A percentile compares a stretch with the other conserved stretches of the same genome.
phyloP scores from a whole-genome alignment of 2,888 invertebrate genomes.

The Dolomedes plantarius region DNA sequence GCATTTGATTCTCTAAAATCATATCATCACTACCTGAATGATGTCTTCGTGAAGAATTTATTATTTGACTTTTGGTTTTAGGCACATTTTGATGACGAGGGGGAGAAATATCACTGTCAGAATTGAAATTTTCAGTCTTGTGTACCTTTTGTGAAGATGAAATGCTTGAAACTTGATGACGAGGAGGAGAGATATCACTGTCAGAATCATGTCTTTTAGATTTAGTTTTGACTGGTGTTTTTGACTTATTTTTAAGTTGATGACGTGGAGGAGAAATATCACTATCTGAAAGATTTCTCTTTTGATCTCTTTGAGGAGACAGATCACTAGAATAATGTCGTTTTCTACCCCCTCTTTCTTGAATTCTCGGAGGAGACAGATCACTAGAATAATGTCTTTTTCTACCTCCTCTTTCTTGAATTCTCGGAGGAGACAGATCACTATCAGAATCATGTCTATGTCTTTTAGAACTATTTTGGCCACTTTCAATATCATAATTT shows the following conservation, averaged over 20 bases:
- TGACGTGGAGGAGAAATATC: conserved; percentile 47
- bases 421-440: conserved; percentile 40
- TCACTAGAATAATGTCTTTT: too few species aligned
- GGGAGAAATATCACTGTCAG: conserved; percentile 75
- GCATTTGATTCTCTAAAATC: too few species aligned
- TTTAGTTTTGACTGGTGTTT: too few species aligned
- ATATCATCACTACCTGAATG: conserved; percentile 75
- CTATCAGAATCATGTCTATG: conserved; percentile 74
- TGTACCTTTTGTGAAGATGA: not conserved
- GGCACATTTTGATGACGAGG: conserved; percentile 44
- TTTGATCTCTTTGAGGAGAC: not conserved
- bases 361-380: conserved; percentile 29
- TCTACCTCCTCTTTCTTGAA: not conserved
- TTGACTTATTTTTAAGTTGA: too few species aligned
- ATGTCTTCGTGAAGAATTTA: conserved; percentile 45
- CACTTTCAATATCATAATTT: too few species aligned
- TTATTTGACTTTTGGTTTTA: too few species aligned
- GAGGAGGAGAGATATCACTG: conserved; percentile 58
- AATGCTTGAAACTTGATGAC: not conserved
- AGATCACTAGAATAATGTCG: conserved; percentile 76
- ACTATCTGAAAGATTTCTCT: not conserved
- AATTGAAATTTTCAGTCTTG: conserved; percentile 72
- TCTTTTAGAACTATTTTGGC: conserved; percentile 9
- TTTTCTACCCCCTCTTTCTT: conserved; percentile 4
- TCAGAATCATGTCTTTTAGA: conserved; percentile 74